Base-by-base conservation (phyloP, 2,888 invertebrate genomes). In the Caenorhabditis plicata region DNA sequence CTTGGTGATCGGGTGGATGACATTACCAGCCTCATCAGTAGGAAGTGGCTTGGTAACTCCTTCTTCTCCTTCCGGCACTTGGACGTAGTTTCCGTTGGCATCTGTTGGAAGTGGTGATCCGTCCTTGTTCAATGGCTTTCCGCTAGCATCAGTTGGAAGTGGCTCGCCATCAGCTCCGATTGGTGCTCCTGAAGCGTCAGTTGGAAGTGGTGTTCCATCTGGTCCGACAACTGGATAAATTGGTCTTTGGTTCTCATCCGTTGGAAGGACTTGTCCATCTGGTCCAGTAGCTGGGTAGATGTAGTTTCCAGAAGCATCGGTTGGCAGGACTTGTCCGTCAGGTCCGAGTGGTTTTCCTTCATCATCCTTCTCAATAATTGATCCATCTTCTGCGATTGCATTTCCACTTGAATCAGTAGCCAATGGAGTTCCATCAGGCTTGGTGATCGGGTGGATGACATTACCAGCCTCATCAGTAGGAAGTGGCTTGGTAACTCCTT, bases 241-340 rank as follows among this genome's bases (percentile, higher is more conserved):
- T 25, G 41, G 47, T 33, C 31, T n/a, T 8, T 25, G 13, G 17
- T 26, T 32, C 27, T 31, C 50, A 31, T 56, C 47, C 38, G 64
- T 40, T 72, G 75, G 55, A 29, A 77, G 48, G 13, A 50, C 40
- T 11, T 65, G 44, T 41, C 71, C 71, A 19, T 68, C 64, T 1
- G 73, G 71, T 25, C 49, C 68, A 17, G 58, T 17, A 11, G n/a
- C 41, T 38, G 43, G 42, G 31, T 43, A 44, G 26, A 50, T 44
- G 33, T 25, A 31, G 25, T 39, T 38, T 44, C 41, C 32, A 23
- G 38, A 20, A 9, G 11, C 32, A 46, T 49, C 64, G 52, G 46
- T 51, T 39, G 50, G 57, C n/a, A 69, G 27, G 11, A 44, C 49
- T 32, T 47, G n/a, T 25, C 56, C 64, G 15, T 53, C 41, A 7